phyloP scores from a whole-genome alignment of 2,113 vertebrate species.

The Salvelinus sp. region DNA sequence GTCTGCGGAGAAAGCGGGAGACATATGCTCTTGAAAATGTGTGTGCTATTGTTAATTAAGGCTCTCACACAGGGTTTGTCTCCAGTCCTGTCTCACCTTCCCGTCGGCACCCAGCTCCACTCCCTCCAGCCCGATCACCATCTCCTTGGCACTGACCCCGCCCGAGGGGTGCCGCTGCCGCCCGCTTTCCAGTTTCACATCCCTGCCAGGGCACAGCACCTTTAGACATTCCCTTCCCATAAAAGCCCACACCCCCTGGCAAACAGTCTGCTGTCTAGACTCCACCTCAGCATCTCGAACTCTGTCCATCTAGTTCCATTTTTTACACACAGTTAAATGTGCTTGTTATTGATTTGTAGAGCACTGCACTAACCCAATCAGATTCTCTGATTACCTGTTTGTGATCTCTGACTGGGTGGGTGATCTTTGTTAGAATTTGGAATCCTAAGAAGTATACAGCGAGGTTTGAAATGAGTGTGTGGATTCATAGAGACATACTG shows the following conservation, averaged over 20 bases:
- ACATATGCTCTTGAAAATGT: too few relatives aligned
- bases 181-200: slow-evolving; percentile 87
- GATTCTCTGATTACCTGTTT: slow-evolving; percentile 14
- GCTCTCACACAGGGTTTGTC: background rate
- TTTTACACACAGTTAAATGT: background rate
- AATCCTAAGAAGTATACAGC: slow-evolving; percentile 21
- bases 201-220: slow-evolving; percentile 75
- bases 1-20: slow-evolving; percentile 75
- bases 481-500: slow-evolving; percentile 4
- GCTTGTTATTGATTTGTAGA: background rate
- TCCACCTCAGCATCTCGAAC: background rate
- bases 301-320: background rate
- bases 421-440: background rate
- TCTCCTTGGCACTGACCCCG: slow-evolving; percentile 89
- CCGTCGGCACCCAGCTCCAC: slow-evolving; percentile 96
- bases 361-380: slow-evolving; percentile 19
- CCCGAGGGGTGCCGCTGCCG: slow-evolving; percentile 88
- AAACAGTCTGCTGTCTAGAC: background rate
- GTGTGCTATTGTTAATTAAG: background rate
- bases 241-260: background rate
- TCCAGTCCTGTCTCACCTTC: slow-evolving; percentile 80
- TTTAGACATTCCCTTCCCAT: slow-evolving; percentile 32
- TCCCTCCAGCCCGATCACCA: slow-evolving; percentile 93
- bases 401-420: slow-evolving; percentile 1
- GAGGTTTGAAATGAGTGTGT: slow-evolving; percentile 18